Base-by-base conservation (phyloP, 2,797 vertebrate species). In the Benthosema pterotum region DNA sequence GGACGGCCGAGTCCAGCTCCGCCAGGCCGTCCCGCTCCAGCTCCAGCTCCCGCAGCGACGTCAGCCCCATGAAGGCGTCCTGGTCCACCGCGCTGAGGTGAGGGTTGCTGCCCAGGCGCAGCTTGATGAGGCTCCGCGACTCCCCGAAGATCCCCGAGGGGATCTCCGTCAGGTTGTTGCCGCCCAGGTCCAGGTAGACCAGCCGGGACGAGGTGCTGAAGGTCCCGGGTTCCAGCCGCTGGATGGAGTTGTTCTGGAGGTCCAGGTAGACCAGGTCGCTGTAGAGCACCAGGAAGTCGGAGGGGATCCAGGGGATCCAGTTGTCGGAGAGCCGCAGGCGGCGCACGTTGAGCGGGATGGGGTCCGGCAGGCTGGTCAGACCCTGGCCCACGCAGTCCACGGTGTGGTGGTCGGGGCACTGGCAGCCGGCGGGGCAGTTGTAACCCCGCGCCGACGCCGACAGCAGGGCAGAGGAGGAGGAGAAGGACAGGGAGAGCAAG, bases 201-300 rank as follows among this genome's bases (percentile, higher is more conserved):
- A 98, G 89, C 77, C 94, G 93, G 69, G 93, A 93, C 4, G 93
- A 95, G 54, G 92, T 93, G 83, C 91, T 93, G 78, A 97, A 93
- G 47, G 95, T 95, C 48, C 95, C 95, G 19, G 93, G 94, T 71
- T 94, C 93, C 80, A 98, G 88, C 48, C 87, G 80, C 51, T 90
- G 92, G 57, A 97, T 90, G 4, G 94, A 94, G 83, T 96, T 98
- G 80, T 97, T 97, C 78, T 94, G 89, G 72, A 97, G 91, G 88
- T 98, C 95, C 88, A 98, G 78, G 86, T 96, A 97, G 38, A 97
- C 91, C 67, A 98, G 91, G 71, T 98, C 96, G 16, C 93, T 95
- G 72, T 96, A 95, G 73, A 96, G 94, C 67, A 96, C 91, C 78
- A 98, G 92, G 80, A 97, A 96, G 84, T 96, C 96, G 0, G 91